phyloP scores from a whole-genome alignment of 2,113 vertebrate species.

The Xenotilapia leptura region DNA sequence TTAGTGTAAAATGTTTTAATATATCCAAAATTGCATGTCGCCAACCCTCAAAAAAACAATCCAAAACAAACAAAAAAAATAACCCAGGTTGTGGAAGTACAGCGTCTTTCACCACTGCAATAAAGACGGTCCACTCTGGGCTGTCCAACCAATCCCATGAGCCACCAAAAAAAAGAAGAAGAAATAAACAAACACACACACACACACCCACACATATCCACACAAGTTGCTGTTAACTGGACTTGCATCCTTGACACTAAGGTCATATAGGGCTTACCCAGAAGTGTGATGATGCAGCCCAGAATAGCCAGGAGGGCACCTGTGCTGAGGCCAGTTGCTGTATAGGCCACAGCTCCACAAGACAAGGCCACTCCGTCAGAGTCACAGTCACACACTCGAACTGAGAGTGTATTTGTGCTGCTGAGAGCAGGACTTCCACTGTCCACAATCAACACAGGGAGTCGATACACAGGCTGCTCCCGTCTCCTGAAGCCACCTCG shows the following conservation, averaged over 20 bases:
- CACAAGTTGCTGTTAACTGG: not conserved
- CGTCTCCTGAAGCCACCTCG: conserved; percentile 84
- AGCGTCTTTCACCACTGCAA: not conserved
- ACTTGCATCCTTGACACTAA: not conserved
- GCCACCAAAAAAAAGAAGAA: not conserved
- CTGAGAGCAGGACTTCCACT: conserved; percentile 88
- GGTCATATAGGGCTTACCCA: conserved; percentile 74
- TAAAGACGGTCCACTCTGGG: not conserved
- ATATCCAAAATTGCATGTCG: not conserved
- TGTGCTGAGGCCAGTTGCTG: conserved; percentile 87
- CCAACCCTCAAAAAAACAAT: not conserved
- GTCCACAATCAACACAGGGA: conserved; percentile 91
- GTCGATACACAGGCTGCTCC: conserved; percentile 84
- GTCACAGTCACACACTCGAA: conserved; percentile 90
- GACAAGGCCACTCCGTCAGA: conserved; percentile 80
- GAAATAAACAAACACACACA: not conserved
- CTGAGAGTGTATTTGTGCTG: conserved; percentile 92
- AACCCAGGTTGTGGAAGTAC: not conserved
- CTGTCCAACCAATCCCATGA: not conserved
- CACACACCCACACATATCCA: not conserved
- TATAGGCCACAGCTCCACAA: conserved; percentile 88
- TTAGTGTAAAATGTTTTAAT: not conserved
- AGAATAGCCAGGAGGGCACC: conserved; percentile 91
- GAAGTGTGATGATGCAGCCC: conserved; percentile 86
- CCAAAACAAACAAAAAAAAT: not conserved